Evolutionary conservation across 2,888 invertebrate genomes (phyloP).

Genomic region (Drosophila robusta): DNA sequence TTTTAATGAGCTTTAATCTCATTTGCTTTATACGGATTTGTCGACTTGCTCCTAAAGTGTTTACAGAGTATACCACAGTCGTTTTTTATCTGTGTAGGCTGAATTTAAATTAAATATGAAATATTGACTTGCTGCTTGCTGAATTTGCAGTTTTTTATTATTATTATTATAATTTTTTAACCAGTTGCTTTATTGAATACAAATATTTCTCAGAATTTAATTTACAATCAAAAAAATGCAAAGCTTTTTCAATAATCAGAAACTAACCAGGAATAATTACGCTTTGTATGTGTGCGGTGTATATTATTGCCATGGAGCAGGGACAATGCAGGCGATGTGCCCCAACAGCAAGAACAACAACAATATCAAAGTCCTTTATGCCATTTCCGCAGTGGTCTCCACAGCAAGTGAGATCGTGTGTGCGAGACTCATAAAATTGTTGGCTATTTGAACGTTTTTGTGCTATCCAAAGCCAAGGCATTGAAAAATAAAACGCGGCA

Average conservation of each 20-base stretch:
- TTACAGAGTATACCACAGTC: conserved; percentile 19
- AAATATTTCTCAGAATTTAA: conserved; percentile 45
- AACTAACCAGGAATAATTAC: conserved; percentile 33
- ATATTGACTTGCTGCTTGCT: conserved; percentile 27
- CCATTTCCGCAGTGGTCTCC: conserved; percentile 47
- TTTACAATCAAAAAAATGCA: conserved; percentile 11
- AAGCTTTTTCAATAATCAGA: conserved; percentile 26
- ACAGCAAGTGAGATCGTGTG: conserved; percentile 43
- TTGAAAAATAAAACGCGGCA: conserved; percentile 76
- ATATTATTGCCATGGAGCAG: not conserved
- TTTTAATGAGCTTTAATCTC: no score
- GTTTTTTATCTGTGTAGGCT: conserved; percentile 10
- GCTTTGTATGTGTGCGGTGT: not conserved
- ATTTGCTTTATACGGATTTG: no score
- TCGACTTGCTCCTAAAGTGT: not conserved
- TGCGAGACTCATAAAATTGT: conserved; percentile 78
- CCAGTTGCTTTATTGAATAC: conserved; percentile 40
- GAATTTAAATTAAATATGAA: conserved; percentile 54
- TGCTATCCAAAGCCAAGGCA: conserved; percentile 65
- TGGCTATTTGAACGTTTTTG: conserved; percentile 79
- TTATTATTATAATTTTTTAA: no score
- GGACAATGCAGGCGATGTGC: conserved; percentile 10
- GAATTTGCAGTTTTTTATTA: conserved; percentile 4
- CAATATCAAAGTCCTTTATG: conserved; percentile 38
- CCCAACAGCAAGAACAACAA: conserved; percentile 15